These are phyloP conservation scores for Sphinx pinastri DNA, from an alignment of 2,888 invertebrate species.

Conservation along the genomic window DNA sequence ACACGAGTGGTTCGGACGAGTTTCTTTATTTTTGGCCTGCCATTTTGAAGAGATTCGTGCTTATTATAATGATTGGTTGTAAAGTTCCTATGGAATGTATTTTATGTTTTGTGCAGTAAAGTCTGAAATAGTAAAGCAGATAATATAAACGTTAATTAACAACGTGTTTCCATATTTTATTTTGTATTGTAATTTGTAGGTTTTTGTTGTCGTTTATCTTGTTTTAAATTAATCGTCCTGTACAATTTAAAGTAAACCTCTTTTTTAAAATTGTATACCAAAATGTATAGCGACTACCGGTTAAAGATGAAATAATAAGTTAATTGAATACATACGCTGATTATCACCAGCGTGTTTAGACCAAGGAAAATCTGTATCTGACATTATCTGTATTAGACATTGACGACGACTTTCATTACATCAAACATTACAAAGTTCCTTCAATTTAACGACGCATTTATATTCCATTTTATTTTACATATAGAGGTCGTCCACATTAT, in stretches of 20 bases:
- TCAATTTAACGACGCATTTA: conserved; percentile 8
- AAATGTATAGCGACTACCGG: background rate
- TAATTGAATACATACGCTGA: background rate
- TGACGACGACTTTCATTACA: background rate
- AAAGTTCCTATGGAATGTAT: background rate
- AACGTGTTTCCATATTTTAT: background rate
- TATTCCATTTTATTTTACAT: conserved; percentile 17
- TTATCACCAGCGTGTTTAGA: background rate
- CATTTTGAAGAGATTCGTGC: background rate
- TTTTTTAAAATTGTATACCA: no score
- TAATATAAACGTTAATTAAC: background rate
- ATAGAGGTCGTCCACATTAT: conserved; percentile 17
- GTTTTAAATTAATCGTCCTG: no score
- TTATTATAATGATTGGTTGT: background rate
- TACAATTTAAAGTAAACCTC: no score
- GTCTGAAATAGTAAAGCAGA: background rate
- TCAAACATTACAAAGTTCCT: background rate
- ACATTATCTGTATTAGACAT: background rate
- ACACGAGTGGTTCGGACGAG: conserved; percentile 5
- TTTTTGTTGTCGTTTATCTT: no score
- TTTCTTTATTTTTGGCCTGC: background rate
- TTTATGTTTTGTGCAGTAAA: background rate
- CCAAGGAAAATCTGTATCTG: background rate
- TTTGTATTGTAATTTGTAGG: no score
- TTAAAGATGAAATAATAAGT: background rate